Evolutionary conservation across 2,888 invertebrate genomes (phyloP).

Genomic region (Ectobius pallidus): DNA sequence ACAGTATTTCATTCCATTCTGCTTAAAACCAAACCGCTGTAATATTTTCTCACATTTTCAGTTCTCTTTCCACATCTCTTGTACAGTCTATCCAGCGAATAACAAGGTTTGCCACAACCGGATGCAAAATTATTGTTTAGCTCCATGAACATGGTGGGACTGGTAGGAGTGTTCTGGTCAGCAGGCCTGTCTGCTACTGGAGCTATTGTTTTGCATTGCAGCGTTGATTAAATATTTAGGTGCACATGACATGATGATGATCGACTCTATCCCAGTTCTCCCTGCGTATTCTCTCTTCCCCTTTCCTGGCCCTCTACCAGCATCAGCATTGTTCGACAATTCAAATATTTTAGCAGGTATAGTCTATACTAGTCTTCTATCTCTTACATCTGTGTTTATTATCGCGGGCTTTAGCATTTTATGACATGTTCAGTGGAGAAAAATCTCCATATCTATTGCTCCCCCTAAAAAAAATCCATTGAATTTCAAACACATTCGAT

Average conservation of each 20-base stretch:
- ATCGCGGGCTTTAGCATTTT: too few species aligned
- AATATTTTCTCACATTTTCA: too few species aligned
- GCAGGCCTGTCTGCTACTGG: not conserved
- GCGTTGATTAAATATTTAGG: conserved; percentile 10
- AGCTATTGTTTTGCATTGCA: not conserved
- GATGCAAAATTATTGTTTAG: not conserved
- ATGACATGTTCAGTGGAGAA: too few species aligned
- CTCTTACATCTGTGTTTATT: too few species aligned
- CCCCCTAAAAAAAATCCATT: too few species aligned
- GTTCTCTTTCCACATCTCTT: too few species aligned
- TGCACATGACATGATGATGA: not conserved
- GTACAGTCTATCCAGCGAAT: too few species aligned
- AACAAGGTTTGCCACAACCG: not conserved
- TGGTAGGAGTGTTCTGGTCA: too few species aligned
- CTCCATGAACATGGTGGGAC: not conserved
- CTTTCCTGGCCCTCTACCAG: not conserved
- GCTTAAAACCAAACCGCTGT: too few species aligned
- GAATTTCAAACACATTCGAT: too few species aligned
- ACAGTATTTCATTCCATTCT: too few species aligned
- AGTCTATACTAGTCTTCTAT: not conserved
- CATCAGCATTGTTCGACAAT: not conserved
- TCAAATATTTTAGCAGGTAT: not conserved
- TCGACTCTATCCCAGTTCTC: not conserved
- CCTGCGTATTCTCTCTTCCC: not conserved
- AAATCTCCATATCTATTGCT: too few species aligned